Evolutionary conservation across 2,113 vertebrate species (phyloP), one percentile per base, ranked within the genome.

Genomic region (Macrotus californicus): DNA sequence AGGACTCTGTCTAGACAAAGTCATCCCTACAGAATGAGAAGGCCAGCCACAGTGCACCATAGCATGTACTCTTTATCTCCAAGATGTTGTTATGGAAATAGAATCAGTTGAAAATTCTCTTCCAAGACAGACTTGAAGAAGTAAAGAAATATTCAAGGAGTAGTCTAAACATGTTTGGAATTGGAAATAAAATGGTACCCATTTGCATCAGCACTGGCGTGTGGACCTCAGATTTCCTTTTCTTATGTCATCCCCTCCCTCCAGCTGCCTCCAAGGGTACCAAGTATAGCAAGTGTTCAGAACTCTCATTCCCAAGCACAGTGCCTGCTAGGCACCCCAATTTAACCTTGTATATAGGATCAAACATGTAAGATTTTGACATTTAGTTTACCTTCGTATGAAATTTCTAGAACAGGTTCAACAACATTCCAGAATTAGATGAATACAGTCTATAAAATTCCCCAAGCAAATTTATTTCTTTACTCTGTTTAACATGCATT

Each of bases 91-190:
- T 82, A 79, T 16, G 85, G 50, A 95, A 97, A 96, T 64, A 80
- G 87, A 92, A 84, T 94, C 67, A 81, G 66, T 75, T 34, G 87
- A 96, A 97, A 88, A 94, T 94, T 94, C 61, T 83, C 76, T 92
- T 95, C 41, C 43, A 92, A 93, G 80, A 61, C 39, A 94, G 85
- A 67, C 73, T 91, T 91, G 16, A 95, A 85, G 67, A 91, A 8
- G 15, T 26, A 96, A 93, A 93, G 69, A 26, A 88, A 83, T 80
- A 87, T 86, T 89, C 39, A 91, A 96, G 69, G n/a, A 93, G 7
- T 54, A 83, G 19, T 34, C 31, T 87, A 89, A 92, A 39, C 69
- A 94, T 87, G 21, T 79, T 93, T 82, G 91, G 54, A 94, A 93
- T 26, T 91, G 22, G 54, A 94, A 95, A 91, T 36, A 94, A 95